Percentiles rank a stretch among this genome's conserved stretches.
These are phyloP conservation scores for Lissonota sp. DNA, from an alignment of 2,888 invertebrate genomes.

Conservation along the genomic window DNA sequence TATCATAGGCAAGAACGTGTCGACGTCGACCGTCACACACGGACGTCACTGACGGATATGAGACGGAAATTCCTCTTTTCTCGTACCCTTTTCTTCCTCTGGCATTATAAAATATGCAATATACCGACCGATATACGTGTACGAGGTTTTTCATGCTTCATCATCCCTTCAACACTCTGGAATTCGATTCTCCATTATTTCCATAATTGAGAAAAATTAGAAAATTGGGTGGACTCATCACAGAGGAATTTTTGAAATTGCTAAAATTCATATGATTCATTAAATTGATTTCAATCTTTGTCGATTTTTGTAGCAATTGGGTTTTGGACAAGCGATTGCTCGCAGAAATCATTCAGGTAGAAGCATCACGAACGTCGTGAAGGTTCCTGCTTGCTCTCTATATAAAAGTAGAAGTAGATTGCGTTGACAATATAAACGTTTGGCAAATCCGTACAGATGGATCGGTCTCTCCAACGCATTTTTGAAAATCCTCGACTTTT, in stretches of 20 bases:
- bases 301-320: not conserved
- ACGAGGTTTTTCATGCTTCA: no score
- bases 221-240: not conserved
- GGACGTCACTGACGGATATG: constrained; percentile 12
- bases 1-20: constrained; percentile 23
- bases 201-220: not conserved
- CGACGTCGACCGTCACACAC: constrained; percentile 10
- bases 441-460: constrained; percentile 73
- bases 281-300: not conserved
- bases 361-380: no score
- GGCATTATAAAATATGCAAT: not conserved
- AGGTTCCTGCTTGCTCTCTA: no score
- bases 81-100: not conserved
- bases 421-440: constrained; percentile 22
- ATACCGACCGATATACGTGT: no score
- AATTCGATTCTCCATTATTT: no score
- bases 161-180: no score
- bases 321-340: constrained; percentile 22
- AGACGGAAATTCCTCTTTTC: constrained; percentile 12
- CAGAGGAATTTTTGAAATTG: no score
- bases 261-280: no score
- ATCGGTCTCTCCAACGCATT: constrained; percentile 53
- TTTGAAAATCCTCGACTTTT: not conserved
- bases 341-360: constrained; percentile 17
- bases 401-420: constrained; percentile 3